phyloP scores from a whole-genome alignment of 2,113 vertebrate species.

The Nipponia nippon region DNA sequence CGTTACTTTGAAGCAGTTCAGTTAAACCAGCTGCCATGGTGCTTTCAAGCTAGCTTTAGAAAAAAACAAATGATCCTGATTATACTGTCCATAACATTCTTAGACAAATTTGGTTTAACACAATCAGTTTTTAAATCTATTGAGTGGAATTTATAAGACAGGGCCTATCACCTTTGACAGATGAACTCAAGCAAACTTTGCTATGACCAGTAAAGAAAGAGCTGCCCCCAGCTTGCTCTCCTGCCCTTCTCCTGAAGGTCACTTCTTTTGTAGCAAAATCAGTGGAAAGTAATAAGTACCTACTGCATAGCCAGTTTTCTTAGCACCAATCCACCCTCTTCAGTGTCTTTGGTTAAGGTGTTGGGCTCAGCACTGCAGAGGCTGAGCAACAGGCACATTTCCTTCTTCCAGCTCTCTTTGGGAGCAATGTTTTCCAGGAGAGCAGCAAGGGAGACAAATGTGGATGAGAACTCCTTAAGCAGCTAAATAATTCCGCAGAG shows the following conservation, averaged over 20 bases:
- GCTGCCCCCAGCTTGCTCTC: neutral
- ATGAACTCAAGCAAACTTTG: conserved; percentile 14
- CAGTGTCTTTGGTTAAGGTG: neutral
- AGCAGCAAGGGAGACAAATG: neutral
- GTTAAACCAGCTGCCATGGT: neutral
- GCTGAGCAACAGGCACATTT: neutral
- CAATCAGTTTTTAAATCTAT: neutral
- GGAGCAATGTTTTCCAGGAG: neutral
- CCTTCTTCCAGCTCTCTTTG: neutral
- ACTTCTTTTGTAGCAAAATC: neutral
- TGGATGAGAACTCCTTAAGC: neutral
- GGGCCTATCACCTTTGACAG: neutral
- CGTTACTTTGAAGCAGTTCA: neutral
- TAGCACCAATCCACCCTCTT: neutral
- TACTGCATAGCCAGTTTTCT: neutral
- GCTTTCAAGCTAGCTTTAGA: neutral
- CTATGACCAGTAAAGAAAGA: neutral
- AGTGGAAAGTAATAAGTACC: neutral
- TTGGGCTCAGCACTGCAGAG: neutral
- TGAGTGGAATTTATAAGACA: neutral
- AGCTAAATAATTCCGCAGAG: neutral
- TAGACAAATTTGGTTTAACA: neutral
- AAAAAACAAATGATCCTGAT: neutral
- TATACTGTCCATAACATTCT: neutral
- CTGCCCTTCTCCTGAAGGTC: neutral